A percentile compares a stretch with the other conserved stretches of the same genome.
These are phyloP conservation scores for Bombus pascuorum DNA, from an alignment of 1,140 invertebrate species.

Conservation along the genomic window DNA sequence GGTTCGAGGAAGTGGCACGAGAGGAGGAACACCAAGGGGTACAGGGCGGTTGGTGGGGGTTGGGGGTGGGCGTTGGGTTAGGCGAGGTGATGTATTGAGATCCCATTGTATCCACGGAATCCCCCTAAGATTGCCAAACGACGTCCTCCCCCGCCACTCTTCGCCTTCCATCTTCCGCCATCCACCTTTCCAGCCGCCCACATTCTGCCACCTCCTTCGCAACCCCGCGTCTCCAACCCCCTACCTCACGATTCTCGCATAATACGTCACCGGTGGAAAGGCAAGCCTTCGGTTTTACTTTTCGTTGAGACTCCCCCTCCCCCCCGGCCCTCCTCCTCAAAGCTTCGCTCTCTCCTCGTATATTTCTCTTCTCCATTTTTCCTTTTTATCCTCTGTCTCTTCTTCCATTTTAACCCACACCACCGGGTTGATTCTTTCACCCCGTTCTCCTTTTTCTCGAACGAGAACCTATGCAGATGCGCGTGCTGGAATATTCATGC, in stretches of 20 bases:
- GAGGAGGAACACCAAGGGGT: slow-evolving; percentile 35
- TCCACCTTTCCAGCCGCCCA: slow-evolving; percentile 42
- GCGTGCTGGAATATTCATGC: slow-evolving; percentile 59
- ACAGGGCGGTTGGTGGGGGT: slow-evolving; percentile 23
- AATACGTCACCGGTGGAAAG: slow-evolving; percentile 78
- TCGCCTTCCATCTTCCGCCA: slow-evolving; percentile 49
- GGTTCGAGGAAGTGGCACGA: slow-evolving; percentile 23
- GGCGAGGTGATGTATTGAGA: slow-evolving; percentile 83
- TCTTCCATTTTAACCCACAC: background rate
- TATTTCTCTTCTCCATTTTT: slow-evolving; percentile 30
- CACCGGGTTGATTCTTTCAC: background rate
- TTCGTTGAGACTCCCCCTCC: slow-evolving; percentile 48
- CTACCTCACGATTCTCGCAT: slow-evolving; percentile 56
- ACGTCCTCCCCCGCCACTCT: slow-evolving; percentile 64
- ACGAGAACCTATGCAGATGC: slow-evolving; percentile 54
- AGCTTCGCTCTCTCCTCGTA: slow-evolving; percentile 14
- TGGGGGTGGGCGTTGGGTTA: slow-evolving; percentile 67
- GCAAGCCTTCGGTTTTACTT: slow-evolving; percentile 64
- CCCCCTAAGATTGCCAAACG: slow-evolving; percentile 83
- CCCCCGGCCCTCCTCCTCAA: slow-evolving; percentile 3
- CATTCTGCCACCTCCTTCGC: slow-evolving; percentile 29
- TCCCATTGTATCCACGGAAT: slow-evolving; percentile 83
- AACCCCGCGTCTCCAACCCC: slow-evolving; percentile 25
- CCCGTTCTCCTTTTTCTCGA: slow-evolving; percentile 24
- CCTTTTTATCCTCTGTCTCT: slow-evolving; percentile 12